phyloP scores from a whole-genome alignment of 2,888 invertebrate species.

The Epinotia bilunana region DNA sequence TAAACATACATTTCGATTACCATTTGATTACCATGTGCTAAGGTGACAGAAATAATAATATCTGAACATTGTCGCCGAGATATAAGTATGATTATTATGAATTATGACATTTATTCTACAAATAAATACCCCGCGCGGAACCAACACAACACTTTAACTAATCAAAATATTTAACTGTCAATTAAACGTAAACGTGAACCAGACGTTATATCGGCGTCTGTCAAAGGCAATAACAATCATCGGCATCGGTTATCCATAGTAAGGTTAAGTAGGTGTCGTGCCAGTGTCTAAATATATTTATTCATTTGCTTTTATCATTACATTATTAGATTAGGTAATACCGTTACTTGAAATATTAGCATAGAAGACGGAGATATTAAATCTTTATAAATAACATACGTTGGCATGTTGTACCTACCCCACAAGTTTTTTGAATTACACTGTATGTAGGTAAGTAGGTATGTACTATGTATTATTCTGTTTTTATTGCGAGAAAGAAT shows the following conservation, averaged over 20 bases:
- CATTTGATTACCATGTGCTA: too few species aligned
- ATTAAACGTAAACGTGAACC: constrained; percentile 10
- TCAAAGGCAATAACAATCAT: not conserved
- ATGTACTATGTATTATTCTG: too few species aligned
- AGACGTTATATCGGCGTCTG: not conserved
- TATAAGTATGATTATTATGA: too few species aligned
- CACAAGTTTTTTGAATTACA: too few species aligned
- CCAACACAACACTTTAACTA: not conserved
- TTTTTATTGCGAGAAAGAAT: too few species aligned
- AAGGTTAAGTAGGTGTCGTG: not conserved
- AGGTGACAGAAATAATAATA: too few species aligned
- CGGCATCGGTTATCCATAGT: not conserved
- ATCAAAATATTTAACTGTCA: constrained; percentile 13
- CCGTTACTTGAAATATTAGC: constrained; percentile 2
- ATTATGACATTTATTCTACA: not conserved
- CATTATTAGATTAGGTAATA: not conserved
- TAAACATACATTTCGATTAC: too few species aligned
- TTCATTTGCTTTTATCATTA: constrained; percentile 18
- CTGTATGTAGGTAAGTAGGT: too few species aligned
- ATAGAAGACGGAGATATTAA: too few species aligned
- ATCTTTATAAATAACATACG: too few species aligned
- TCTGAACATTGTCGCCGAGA: too few species aligned
- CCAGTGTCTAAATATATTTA: not conserved
- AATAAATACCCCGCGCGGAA: not conserved
- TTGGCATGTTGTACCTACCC: too few species aligned